Base-by-base conservation (phyloP, 2,113 vertebrate genomes). In the Noctilio leporinus region DNA sequence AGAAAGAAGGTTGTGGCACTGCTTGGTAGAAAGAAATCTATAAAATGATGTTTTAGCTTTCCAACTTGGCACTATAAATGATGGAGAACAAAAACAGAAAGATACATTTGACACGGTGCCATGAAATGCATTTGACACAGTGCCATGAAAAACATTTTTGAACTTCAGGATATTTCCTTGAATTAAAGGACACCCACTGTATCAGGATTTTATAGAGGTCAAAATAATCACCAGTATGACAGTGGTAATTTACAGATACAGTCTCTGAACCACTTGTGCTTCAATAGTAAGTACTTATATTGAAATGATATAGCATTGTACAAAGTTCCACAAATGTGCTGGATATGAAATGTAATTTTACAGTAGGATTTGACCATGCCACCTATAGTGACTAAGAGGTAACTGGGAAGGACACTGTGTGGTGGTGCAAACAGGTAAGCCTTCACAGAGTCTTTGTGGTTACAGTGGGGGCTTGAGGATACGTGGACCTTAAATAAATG, bases 31-130 rank as follows among this genome's bases (percentile, higher is more conserved):
- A 94, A 89, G 11, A 96, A 91, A 83, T 80, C 51, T 80, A 87
- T 89, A 93, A 96, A 96, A 91, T 85, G 89, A 93, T 90, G 26
- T 77, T 96, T 91, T 30, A 76, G 35, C 35, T 75, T 93, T 96
- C 43, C 24, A 82, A 43, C 17, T 77, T 89, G 65, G 26, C 65
- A 94, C 20, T 73, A 38, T 57, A 77, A 94, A 77, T 80, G 57
- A 78, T 7, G 7, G 28, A 94, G 57, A 92, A 90, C 38, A 83
- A 92, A 92, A 96, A 67, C 59, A 72, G 45, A 86, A 64, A 96
- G 47, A 84, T 24, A 69, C 7, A 90, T 94, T 89, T 96, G 93
- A 89, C 80, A 75, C 2, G 78, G 72, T 94, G 93, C 84, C 92
- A 89, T 89, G 40, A 93, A 94, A 92, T 88, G 16, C 76, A 91